Percentiles rank a stretch among this genome's conserved stretches.
These are phyloP conservation scores for Boleophthalmus pectinirostris DNA, from an alignment of 2,113 vertebrate species.

Conservation along the genomic window DNA sequence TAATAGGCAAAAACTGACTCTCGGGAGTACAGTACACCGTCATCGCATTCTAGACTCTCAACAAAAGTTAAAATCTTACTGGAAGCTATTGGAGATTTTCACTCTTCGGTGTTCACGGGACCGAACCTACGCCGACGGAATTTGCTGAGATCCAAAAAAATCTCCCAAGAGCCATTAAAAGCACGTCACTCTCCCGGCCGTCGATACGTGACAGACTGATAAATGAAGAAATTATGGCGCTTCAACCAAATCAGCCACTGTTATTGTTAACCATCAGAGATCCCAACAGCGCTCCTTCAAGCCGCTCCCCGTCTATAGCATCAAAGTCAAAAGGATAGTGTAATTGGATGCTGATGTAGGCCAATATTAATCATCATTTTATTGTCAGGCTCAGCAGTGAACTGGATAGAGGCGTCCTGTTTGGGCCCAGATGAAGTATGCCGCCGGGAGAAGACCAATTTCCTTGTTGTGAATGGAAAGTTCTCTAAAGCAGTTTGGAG, in stretches of 20 bases:
- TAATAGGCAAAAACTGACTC: too few relatives aligned
- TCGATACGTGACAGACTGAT: slow-evolving; percentile 72
- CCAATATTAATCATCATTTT: slow-evolving; percentile 76
- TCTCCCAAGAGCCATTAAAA: slow-evolving; percentile 51
- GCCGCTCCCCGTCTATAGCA: slow-evolving; percentile 59
- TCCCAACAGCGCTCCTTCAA: slow-evolving; percentile 64
- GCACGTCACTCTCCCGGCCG: slow-evolving; percentile 45
- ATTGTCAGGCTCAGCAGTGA: slow-evolving; percentile 68
- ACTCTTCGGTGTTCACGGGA: slow-evolving; percentile 46
- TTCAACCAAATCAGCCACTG: slow-evolving; percentile 47
- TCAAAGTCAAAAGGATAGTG: slow-evolving; percentile 67
- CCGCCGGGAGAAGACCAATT: slow-evolving; percentile 90
- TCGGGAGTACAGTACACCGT: too few relatives aligned
- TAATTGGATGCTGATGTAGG: slow-evolving; percentile 68
- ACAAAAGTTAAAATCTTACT: too few relatives aligned
- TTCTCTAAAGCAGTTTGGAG: slow-evolving; percentile 89
- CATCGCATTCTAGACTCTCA: too few relatives aligned
- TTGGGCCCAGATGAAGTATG: slow-evolving; percentile 80
- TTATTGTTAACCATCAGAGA: slow-evolving; percentile 68
- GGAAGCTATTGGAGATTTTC: too few relatives aligned
- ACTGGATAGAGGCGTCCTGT: slow-evolving; percentile 50
- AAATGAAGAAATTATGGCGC: slow-evolving; percentile 71
- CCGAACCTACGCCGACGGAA: slow-evolving; percentile 30
- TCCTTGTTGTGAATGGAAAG: slow-evolving; percentile 89
- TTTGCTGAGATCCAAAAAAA: slow-evolving; percentile 66